Evolutionary conservation across 1,140 invertebrate genomes (phyloP).

Genomic region (Gryllus bimaculatus): DNA sequence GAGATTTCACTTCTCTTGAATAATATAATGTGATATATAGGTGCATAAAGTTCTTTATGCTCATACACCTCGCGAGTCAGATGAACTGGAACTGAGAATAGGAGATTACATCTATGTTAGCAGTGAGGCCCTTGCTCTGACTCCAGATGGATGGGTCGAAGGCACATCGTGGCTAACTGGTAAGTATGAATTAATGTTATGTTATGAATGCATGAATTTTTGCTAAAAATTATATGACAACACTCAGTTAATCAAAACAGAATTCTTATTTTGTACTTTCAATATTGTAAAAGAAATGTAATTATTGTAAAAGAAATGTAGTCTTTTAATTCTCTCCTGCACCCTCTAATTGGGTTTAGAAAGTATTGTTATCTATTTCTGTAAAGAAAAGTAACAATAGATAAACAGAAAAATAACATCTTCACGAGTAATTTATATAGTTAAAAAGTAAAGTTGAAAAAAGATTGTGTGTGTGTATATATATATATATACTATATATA

Average conservation of each 20-base stretch:
- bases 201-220: too few relatives aligned
- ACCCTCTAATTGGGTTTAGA: too few relatives aligned
- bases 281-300: not conserved
- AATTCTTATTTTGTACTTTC: not conserved
- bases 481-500: too few relatives aligned
- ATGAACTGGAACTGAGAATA: constrained; percentile 74
- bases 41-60: constrained; percentile 72
- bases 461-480: too few relatives aligned
- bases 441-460: too few relatives aligned
- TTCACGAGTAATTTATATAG: too few relatives aligned
- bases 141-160: constrained; percentile 76
- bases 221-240: too few relatives aligned
- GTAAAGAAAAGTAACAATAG: too few relatives aligned
- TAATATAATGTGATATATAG: constrained; percentile 31
- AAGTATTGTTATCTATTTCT: too few relatives aligned
- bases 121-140: constrained; percentile 56
- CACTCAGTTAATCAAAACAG: too few relatives aligned
- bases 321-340: too few relatives aligned
- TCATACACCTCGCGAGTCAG: constrained; percentile 63
- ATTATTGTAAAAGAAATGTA: not conserved
- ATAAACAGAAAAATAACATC: too few relatives aligned
- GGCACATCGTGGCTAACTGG: constrained; percentile 83
- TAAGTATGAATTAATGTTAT: constrained; percentile 26
- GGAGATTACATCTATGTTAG: constrained; percentile 80
- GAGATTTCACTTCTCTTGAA: not conserved